Percentiles rank a stretch among this genome's conserved stretches.
Evolutionary conservation across 2,113 vertebrate species (phyloP).

Genomic region (Peucedramus taeniatus): DNA sequence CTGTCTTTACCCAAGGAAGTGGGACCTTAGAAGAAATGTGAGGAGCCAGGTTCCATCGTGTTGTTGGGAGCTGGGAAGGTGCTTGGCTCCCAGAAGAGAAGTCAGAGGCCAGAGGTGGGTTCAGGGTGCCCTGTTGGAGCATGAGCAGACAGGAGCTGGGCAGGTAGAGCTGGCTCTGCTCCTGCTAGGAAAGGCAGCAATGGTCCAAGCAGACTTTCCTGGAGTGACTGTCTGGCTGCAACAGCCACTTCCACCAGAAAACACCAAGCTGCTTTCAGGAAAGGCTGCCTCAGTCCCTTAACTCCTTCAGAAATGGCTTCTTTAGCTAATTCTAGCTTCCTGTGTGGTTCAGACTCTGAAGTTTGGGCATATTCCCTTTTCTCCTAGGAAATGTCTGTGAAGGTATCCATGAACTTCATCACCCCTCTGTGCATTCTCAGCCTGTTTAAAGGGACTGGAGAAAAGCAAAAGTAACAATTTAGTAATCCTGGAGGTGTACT

Average conservation of each 20-base stretch:
- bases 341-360: not conserved
- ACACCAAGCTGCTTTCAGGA: not conserved
- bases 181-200: not conserved
- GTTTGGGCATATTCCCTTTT: not conserved
- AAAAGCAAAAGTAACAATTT: not conserved
- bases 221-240: not conserved
- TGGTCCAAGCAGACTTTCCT: not conserved
- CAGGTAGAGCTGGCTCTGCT: not conserved
- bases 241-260: not conserved
- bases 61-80: not conserved
- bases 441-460: not conserved
- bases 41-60: accelerated
- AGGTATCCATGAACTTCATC: not conserved
- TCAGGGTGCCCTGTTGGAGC: not conserved
- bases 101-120: not conserved
- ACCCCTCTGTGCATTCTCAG: not conserved
- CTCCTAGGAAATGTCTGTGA: not conserved
- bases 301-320: not conserved
- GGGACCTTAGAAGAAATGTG: not conserved
- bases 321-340: not conserved
- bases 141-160: not conserved
- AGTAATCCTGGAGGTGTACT: not conserved
- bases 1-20: not conserved
- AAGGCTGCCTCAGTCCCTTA: not conserved
- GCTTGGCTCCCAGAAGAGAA: not conserved